Evolutionary conservation across 1,140 invertebrate genomes (phyloP).

Genomic region (Megalopta genalis): DNA sequence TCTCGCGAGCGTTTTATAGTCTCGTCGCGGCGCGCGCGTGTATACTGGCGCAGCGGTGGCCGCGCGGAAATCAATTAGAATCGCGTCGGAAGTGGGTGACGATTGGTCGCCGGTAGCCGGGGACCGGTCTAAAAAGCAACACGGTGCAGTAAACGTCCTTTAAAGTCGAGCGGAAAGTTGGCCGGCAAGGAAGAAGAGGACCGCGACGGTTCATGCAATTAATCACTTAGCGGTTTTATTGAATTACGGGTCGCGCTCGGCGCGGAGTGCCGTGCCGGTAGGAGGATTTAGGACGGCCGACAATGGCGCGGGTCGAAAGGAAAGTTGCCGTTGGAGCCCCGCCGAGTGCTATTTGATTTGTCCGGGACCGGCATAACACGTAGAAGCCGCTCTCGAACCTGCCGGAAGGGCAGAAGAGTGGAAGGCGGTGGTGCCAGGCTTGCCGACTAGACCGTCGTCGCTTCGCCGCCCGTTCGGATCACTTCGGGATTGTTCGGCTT

Average conservation of each 20-base stretch:
- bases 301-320: constrained; percentile 38
- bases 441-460: no score
- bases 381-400: background rate
- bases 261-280: constrained; percentile 51
- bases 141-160: constrained; percentile 43
- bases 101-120: no score
- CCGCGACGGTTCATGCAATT: constrained; percentile 67
- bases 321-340: constrained; percentile 18
- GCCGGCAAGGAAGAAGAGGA: constrained; percentile 56
- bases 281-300: no score
- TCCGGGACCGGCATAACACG: constrained; percentile 13
- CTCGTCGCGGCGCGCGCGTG: no score
- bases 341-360: constrained; percentile 53
- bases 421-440: no score
- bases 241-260: constrained; percentile 70
- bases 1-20: no score
- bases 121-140: constrained; percentile 13
- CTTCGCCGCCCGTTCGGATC: no score
- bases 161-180: constrained; percentile 57
- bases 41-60: no score
- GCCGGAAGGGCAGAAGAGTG: no score
- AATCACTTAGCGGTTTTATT: constrained; percentile 77
- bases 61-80: no score
- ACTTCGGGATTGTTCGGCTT: no score
- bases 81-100: no score